Percentiles rank a stretch among this genome's conserved stretches.
Evolutionary conservation across 2,797 vertebrate genomes (phyloP).

Genomic region (Phaenicophaeus curvirostris): DNA sequence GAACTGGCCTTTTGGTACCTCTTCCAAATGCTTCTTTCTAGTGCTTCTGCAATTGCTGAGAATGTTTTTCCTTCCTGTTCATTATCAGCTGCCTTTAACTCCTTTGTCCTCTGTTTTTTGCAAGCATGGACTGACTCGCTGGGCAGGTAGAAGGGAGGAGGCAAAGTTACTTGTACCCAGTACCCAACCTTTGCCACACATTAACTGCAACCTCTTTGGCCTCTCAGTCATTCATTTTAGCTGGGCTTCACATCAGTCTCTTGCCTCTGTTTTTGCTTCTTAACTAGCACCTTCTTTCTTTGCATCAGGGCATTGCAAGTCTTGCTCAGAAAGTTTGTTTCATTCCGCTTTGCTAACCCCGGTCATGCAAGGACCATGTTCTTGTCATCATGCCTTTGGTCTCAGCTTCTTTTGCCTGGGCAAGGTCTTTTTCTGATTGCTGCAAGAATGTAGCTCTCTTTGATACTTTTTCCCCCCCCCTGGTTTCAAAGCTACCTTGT

Average conservation of each 20-base stretch:
- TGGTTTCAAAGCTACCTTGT: neutral
- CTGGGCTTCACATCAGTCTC: neutral
- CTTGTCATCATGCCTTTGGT: neutral
- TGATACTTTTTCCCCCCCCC: neutral
- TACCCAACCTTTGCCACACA: neutral
- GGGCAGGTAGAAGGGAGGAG: neutral
- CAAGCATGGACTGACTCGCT: neutral
- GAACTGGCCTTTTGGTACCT: neutral
- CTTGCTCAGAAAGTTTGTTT: too few relatives aligned
- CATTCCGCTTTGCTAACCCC: too few relatives aligned
- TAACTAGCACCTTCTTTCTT: too few relatives aligned
- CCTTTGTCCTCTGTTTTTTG: neutral
- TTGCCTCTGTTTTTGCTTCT: neutral
- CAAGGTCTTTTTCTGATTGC: neutral
- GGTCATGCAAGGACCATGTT: neutral
- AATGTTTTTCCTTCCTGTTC: neutral
- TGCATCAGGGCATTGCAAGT: too few relatives aligned
- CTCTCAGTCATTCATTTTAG: neutral
- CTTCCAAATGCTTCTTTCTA: neutral
- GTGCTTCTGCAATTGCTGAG: neutral
- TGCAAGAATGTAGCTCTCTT: neutral
- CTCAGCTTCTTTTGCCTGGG: neutral
- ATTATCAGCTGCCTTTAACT: neutral
- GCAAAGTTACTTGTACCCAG: neutral
- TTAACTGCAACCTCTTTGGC: neutral